Conservation (phyloP, 2,797 vertebrate genomes). For the Poliocrania exsul region DNA sequence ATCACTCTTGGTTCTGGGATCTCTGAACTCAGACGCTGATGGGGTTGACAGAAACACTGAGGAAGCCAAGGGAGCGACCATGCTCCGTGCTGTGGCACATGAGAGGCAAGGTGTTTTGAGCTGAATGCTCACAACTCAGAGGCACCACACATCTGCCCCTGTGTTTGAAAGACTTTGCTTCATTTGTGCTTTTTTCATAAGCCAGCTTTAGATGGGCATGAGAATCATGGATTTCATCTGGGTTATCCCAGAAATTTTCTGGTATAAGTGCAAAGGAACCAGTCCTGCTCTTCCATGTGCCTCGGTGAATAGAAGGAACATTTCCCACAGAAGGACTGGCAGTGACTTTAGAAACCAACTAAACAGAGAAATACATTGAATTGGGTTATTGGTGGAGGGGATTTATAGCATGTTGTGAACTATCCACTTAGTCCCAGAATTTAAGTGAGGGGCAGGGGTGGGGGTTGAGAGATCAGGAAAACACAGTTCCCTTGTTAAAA, state of each 20-base stretch:
- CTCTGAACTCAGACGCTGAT: neutral
- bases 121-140: neutral
- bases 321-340: conserved; percentile 23
- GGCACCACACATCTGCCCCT: neutral
- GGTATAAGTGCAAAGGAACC: neutral
- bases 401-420: conserved; percentile 62
- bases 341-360: conserved; percentile 4
- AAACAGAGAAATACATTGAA: conserved; percentile 31
- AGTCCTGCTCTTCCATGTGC: neutral
- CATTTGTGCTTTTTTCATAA: neutral
- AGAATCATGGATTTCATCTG: neutral
- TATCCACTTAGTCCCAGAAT: conserved; percentile 30
- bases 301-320: neutral
- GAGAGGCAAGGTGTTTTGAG: neutral
- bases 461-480: conserved; percentile 41
- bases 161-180: neutral
- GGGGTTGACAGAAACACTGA: neutral
- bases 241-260: neutral
- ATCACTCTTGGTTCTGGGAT: neutral
- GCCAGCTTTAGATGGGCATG: neutral
- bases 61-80: neutral
- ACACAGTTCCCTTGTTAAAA: conserved; percentile 67
- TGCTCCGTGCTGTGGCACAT: neutral
- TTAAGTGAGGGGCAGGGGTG: neutral
- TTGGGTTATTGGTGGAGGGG: conserved; percentile 28